Evolutionary conservation across 2,888 invertebrate species (phyloP).

Genomic region (Tiliacea aurago): DNA sequence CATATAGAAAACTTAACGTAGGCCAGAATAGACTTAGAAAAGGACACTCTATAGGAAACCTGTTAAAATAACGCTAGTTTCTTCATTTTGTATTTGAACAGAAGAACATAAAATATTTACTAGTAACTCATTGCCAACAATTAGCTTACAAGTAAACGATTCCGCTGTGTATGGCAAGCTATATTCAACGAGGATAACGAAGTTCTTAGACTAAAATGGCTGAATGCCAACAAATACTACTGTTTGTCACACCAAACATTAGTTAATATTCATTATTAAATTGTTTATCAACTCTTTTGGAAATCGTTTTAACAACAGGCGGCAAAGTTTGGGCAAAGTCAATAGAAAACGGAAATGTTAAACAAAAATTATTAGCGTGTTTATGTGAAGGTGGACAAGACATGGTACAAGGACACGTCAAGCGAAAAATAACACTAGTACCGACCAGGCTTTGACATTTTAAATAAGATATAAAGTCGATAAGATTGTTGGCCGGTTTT

Average conservation of each 20-base stretch:
- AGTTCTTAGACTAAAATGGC: constrained; percentile 51
- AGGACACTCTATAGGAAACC: not conserved
- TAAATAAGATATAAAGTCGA: constrained; percentile 30
- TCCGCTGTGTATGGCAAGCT: constrained; percentile 37
- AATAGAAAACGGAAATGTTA: constrained; percentile 44
- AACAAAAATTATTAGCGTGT: constrained; percentile 42
- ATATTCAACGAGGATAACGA: constrained; percentile 31
- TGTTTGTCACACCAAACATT: constrained; percentile 28
- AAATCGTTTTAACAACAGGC: constrained; percentile 30
- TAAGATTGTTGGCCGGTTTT: constrained; percentile 32
- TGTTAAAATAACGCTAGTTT: not conserved
- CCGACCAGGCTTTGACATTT: constrained; percentile 46
- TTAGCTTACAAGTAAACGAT: constrained; percentile 54
- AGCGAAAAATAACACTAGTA: constrained; percentile 34
- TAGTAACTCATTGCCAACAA: constrained; percentile 40
- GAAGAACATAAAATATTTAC: constrained; percentile 15
- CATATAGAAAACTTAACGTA: not conserved
- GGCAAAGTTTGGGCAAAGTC: constrained; percentile 21
- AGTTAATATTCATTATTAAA: constrained; percentile 28
- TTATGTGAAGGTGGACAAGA: constrained; percentile 60
- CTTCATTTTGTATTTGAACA: not conserved
- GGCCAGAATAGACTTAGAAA: not conserved
- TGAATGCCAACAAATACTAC: constrained; percentile 41
- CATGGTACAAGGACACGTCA: constrained; percentile 33
- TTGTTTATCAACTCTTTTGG: constrained; percentile 15